Evolutionary conservation across 2,797 vertebrate species (phyloP).

Genomic region (Sphenodon punctatus): DNA sequence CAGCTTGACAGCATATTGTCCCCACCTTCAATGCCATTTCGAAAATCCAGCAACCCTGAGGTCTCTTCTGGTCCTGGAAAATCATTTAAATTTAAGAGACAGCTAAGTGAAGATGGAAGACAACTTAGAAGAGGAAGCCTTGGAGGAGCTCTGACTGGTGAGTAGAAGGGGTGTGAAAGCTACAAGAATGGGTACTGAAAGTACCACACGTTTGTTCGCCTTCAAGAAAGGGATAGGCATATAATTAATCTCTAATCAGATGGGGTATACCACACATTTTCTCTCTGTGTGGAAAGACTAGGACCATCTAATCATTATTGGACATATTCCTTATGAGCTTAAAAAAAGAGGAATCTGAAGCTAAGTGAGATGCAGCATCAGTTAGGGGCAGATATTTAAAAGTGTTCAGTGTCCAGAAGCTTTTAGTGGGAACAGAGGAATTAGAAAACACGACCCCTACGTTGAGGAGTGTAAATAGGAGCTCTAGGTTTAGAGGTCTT

Average conservation of each 20-base stretch:
- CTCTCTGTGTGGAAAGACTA: not conserved
- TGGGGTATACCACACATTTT: not conserved
- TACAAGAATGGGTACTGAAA: no score
- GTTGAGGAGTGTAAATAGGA: not conserved
- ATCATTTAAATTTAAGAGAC: conserved; percentile 83
- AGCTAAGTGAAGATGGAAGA: conserved; percentile 88
- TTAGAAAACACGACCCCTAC: not conserved
- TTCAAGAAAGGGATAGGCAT: not conserved
- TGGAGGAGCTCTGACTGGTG: conserved; percentile 93
- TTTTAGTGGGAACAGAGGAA: not conserved
- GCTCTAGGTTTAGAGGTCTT: not conserved
- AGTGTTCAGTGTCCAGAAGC: fast-evolving
- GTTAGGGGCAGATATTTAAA: not conserved
- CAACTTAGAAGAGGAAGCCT: conserved; percentile 89
- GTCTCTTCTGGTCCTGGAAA: conserved; percentile 76
- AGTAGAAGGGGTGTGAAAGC: conserved; percentile 18
- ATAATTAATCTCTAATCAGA: not conserved
- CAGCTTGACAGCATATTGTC: conserved; percentile 90
- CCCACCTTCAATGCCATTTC: conserved; percentile 81
- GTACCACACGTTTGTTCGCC: no score
- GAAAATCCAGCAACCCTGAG: conserved; percentile 92
- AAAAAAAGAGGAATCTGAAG: not conserved
- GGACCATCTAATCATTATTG: not conserved
- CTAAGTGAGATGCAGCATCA: no score
- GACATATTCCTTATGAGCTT: not conserved